Evolutionary conservation across 23 tunicate species (phyloP).

Genomic region (Ciona savignyi): DNA sequence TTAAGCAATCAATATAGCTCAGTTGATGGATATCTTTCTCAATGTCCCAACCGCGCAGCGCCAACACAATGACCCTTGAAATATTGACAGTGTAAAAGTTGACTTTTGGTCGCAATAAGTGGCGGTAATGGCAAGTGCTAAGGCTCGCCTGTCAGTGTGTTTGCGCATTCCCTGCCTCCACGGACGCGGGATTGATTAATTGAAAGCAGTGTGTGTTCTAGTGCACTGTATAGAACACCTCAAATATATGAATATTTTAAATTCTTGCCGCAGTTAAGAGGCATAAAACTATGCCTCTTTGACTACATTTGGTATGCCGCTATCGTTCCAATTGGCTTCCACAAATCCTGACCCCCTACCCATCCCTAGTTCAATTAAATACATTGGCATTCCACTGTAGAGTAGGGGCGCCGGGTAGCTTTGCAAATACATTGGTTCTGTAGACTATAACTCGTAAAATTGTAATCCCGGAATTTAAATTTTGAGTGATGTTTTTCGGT

Average conservation of each 20-base stretch:
- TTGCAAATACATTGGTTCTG: too few relatives aligned
- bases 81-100: background rate
- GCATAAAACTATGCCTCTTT: background rate
- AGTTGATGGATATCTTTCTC: background rate
- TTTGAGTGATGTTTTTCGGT: too few relatives aligned
- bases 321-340: background rate
- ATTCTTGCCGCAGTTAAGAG: background rate
- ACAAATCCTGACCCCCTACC: background rate
- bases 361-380: background rate
- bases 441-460: too few relatives aligned
- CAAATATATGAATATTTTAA: background rate
- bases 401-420: too few relatives aligned
- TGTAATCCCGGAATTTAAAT: too few relatives aligned
- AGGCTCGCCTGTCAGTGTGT: background rate
- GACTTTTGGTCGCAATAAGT: background rate
- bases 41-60: background rate
- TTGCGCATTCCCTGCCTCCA: background rate
- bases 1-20: too few relatives aligned
- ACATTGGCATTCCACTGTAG: background rate
- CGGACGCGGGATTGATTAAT: background rate
- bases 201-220: background rate
- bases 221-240: background rate
- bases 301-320: background rate
- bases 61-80: background rate
- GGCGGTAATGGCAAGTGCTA: background rate